A percentile compares a stretch with the other conserved stretches of the same genome.
phyloP scores from a whole-genome alignment of 2,888 invertebrate species.

The Emmelina monodactyla region DNA sequence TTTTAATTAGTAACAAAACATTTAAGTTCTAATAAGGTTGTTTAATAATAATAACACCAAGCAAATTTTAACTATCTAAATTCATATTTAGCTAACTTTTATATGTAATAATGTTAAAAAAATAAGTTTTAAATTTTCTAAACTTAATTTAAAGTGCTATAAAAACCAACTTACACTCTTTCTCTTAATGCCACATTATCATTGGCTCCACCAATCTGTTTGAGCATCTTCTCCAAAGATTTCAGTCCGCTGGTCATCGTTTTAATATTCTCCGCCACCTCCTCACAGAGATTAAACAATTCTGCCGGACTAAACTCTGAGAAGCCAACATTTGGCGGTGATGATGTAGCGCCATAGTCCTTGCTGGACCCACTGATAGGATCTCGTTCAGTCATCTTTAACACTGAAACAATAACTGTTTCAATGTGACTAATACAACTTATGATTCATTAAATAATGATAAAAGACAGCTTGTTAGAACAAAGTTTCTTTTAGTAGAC shows the following conservation, averaged over 20 bases:
- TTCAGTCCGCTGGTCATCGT: conserved; percentile 78
- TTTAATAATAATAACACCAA: too few relatives aligned
- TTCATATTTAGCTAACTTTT: too few relatives aligned
- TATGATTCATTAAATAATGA: too few relatives aligned
- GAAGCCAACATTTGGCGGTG: conserved; percentile 74
- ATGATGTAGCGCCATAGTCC: conserved; percentile 51
- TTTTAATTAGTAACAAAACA: too few relatives aligned
- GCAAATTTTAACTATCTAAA: too few relatives aligned
- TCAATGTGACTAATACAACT: too few relatives aligned
- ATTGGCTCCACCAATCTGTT: conserved; percentile 76
- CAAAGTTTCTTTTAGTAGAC: too few relatives aligned
- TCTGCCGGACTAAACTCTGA: conserved; percentile 77
- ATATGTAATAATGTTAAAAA: neutral
- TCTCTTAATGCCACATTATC: conserved; percentile 70
- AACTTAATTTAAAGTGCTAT: neutral
- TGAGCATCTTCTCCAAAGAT: conserved; percentile 75
- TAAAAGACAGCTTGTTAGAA: too few relatives aligned
- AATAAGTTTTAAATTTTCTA: neutral
- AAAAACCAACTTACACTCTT: conserved; percentile 40
- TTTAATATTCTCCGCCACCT: conserved; percentile 82
- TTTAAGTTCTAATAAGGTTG: too few relatives aligned
- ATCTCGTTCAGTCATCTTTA: conserved; percentile 45
- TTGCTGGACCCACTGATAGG: conserved; percentile 44
- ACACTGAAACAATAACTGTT: too few relatives aligned
- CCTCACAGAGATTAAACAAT: conserved; percentile 80